These are phyloP conservation scores for Microctenopoma stevenorrisi DNA, from an alignment of 2,797 vertebrate species.

Conservation along the genomic window DNA sequence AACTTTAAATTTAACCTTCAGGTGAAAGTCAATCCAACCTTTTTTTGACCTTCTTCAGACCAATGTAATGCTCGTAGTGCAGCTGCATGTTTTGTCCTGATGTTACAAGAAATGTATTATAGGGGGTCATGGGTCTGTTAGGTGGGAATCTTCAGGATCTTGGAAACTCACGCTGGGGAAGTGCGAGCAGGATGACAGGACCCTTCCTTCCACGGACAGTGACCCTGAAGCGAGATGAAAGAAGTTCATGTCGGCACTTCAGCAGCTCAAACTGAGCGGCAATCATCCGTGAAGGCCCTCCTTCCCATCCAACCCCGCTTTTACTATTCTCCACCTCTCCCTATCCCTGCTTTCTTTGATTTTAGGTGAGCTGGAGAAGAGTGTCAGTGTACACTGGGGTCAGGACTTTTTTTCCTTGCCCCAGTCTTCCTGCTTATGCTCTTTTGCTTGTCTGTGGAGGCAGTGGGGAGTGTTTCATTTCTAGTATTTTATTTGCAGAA, in stretches of 20 bases:
- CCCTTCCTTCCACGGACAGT: slow-evolving; percentile 95
- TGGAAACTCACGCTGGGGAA: slow-evolving; percentile 85
- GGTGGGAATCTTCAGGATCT: slow-evolving; percentile 69
- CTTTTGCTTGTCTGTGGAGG: slow-evolving; percentile 18
- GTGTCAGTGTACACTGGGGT: slow-evolving; percentile 38
- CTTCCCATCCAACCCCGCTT: slow-evolving; percentile 43
- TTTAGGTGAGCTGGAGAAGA: slow-evolving; percentile 56
- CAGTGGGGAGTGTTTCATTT: slow-evolving; percentile 22
- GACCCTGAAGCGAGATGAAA: slow-evolving; percentile 98
- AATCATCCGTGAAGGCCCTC: slow-evolving; percentile 81
- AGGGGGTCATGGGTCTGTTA: slow-evolving; percentile 68
- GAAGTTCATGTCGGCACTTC: slow-evolving; percentile 94
- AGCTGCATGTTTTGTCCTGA: slow-evolving; percentile 31
- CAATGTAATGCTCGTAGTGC: slow-evolving; percentile 30
- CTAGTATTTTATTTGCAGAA: slow-evolving; percentile 22
- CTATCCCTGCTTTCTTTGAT: slow-evolving; percentile 61
- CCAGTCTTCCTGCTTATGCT: slow-evolving; percentile 30
- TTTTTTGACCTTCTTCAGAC: slow-evolving; percentile 30
- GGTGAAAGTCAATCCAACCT: slow-evolving; percentile 32
- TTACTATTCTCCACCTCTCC: slow-evolving; percentile 48
- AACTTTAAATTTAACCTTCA: slow-evolving; percentile 17
- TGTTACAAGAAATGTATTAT: slow-evolving; percentile 42
- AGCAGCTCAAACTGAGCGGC: slow-evolving; percentile 88
- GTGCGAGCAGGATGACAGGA: slow-evolving; percentile 94
- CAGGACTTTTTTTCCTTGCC: slow-evolving; percentile 33